These are phyloP conservation scores for Amitus sp. DNA, from an alignment of 2,888 invertebrate species.

Conservation along the genomic window DNA sequence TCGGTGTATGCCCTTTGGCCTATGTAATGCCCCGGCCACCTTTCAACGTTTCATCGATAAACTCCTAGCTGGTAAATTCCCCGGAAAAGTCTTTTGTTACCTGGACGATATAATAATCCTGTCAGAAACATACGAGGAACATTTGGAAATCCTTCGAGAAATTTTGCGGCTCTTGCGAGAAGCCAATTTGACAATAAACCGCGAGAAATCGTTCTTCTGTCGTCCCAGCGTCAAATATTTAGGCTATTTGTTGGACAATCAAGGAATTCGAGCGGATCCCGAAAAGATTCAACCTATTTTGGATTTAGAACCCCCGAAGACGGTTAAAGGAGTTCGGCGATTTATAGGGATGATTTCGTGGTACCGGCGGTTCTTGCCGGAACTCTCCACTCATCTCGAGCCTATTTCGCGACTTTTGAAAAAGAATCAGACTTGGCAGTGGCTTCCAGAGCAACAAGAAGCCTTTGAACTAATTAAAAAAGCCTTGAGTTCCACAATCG, in stretches of 20 bases:
- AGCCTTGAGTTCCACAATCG: slow-evolving; percentile 3
- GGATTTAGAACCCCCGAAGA: slow-evolving; percentile 39
- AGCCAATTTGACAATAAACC: neutral
- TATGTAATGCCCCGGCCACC: slow-evolving; percentile 33
- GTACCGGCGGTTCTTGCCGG: slow-evolving; percentile 47
- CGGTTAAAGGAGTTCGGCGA: slow-evolving; percentile 37
- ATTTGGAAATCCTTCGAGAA: no score
- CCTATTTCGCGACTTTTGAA: slow-evolving; percentile 32
- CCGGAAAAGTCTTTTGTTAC: neutral
- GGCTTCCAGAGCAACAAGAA: slow-evolving; percentile 13
- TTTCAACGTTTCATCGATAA: slow-evolving; percentile 40
- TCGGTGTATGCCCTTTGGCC: slow-evolving; percentile 30
- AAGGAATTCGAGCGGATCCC: slow-evolving; percentile 40
- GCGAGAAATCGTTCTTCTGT: slow-evolving; percentile 11
- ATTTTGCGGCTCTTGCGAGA: neutral
- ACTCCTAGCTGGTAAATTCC: slow-evolving; percentile 19
- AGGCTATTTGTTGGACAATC: slow-evolving; percentile 9
- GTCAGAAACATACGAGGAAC: neutral
- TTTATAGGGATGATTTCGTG: slow-evolving; percentile 52
- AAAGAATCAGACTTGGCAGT: slow-evolving; percentile 18
- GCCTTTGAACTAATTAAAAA: slow-evolving; percentile 18
- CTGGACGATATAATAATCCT: neutral
- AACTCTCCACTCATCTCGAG: slow-evolving; percentile 37
- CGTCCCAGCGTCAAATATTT: neutral
- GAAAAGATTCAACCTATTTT: slow-evolving; percentile 26